A percentile compares a stretch with the other conserved stretches of the same genome.
These are phyloP conservation scores for Bombus waltoni DNA, from an alignment of 1,140 invertebrate species.

Conservation along the genomic window DNA sequence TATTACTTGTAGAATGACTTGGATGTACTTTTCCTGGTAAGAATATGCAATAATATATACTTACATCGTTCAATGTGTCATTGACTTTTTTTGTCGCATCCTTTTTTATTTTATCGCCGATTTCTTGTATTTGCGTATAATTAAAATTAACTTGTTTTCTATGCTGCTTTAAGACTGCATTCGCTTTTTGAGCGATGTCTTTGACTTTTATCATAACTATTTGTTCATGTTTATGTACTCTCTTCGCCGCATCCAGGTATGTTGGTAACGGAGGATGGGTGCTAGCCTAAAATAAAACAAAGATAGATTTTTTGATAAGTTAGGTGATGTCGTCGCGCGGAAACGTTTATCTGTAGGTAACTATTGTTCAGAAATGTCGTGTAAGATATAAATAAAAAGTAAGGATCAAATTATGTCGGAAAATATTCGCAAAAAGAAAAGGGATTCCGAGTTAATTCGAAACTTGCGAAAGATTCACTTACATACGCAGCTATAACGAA, in stretches of 20 bases:
- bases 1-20: no score
- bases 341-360: no score
- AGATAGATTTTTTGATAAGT: no score
- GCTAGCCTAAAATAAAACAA: neutral
- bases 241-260: accelerated
- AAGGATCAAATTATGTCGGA: no score
- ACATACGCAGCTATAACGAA: conserved; percentile 43
- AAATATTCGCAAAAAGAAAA: no score
- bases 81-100: neutral
- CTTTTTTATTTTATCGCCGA: neutral
- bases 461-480: conserved; percentile 42
- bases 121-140: neutral
- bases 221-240: neutral
- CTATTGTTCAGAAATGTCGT: no score
- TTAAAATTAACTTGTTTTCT: neutral
- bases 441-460: no score
- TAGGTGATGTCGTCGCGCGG: no score
- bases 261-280: neutral
- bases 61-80: neutral
- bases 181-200: accelerated
- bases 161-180: accelerated
- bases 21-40: no score
- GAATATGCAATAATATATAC: neutral
- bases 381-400: no score
- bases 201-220: neutral